Percentiles rank a stretch among this genome's conserved stretches.
Conservation (phyloP, 2,888 invertebrate genomes). For the Dicyrtoma fusca region DNA sequence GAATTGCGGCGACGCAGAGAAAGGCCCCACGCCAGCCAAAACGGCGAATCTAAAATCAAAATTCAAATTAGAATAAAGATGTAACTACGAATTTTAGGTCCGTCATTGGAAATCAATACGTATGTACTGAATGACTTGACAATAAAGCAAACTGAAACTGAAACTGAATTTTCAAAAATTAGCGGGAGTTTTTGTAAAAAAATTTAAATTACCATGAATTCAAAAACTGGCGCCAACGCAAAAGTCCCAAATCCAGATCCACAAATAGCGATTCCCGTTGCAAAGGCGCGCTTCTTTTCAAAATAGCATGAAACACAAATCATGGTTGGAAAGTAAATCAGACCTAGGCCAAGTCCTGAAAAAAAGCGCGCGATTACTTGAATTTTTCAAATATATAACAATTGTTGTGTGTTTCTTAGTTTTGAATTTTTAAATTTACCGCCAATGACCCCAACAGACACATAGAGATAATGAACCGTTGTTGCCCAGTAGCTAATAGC, state of each 20-base stretch:
- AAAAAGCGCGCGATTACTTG: no score
- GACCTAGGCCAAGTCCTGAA: constrained; percentile 91
- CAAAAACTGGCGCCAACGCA: constrained; percentile 81
- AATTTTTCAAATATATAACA: no score
- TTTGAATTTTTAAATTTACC: constrained; percentile 64
- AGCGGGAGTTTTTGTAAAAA: no score
- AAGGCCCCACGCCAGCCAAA: constrained; percentile 89
- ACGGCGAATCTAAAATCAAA: constrained; percentile 66
- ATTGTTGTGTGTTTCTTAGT: no score
- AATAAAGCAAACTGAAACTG: no score
- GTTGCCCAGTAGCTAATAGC: constrained; percentile 78
- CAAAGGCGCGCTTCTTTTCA: constrained; percentile 88
- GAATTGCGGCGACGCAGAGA: constrained; percentile 79
- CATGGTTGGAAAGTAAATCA: constrained; percentile 97
- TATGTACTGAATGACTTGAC: no score
- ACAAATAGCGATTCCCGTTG: constrained; percentile 91
- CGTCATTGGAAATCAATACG: no score
- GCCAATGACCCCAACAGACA: constrained; percentile 90
- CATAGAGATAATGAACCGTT: constrained; percentile 80
- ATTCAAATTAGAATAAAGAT: no score
- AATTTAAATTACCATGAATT: no score
- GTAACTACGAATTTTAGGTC: no score
- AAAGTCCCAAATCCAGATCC: constrained; percentile 96
- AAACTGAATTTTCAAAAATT: no score
- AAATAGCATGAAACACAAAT: constrained; percentile 98